Conservation (phyloP, 1,140 invertebrate genomes). For the Xylocopa sonorina region DNA sequence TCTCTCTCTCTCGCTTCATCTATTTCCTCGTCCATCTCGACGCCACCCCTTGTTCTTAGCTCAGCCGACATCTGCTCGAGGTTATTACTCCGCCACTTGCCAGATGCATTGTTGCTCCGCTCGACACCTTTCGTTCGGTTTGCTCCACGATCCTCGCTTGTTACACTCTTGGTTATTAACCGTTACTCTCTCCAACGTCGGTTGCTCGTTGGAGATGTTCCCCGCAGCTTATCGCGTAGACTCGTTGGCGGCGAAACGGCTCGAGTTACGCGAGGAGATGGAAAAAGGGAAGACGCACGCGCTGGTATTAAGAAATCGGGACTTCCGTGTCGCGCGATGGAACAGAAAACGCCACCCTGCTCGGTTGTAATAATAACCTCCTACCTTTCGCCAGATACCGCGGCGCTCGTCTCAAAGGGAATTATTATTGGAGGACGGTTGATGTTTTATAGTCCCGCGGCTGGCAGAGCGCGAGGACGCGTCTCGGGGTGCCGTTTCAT, state of each 20-base stretch:
- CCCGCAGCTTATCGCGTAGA: neutral
- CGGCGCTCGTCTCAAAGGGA: constrained; percentile 24
- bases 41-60: neutral
- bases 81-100: neutral
- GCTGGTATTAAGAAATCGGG: neutral
- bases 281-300: too few species aligned
- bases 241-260: neutral
- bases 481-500: constrained; percentile 20
- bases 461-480: constrained; percentile 12
- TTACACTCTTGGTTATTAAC: neutral
- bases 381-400: neutral
- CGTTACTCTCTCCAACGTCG: neutral
- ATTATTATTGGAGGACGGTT: constrained; percentile 38
- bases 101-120: neutral
- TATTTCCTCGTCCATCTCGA: neutral
- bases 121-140: neutral
- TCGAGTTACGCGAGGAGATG: too few species aligned
- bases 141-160: neutral
- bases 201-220: neutral
- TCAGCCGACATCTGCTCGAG: neutral
- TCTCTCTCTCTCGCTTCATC: neutral
- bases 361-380: constrained; percentile 9
- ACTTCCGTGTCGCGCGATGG: neutral
- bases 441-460: constrained; percentile 37
- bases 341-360: neutral